Base-by-base conservation (phyloP, 2,888 invertebrate species). In the Eledone cirrhosa region DNA sequence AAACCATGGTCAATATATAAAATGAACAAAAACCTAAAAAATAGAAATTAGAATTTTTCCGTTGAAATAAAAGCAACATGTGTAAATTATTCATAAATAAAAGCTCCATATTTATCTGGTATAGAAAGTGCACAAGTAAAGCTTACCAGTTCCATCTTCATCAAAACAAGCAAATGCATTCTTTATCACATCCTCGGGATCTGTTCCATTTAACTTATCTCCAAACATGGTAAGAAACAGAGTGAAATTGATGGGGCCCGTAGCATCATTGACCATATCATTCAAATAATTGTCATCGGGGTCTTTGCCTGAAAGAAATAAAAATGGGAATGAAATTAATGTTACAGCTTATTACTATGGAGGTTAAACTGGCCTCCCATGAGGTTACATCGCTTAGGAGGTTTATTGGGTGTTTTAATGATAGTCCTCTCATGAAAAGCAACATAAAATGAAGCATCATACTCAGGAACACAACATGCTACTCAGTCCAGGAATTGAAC, bases 141-240 rank as follows among this genome's bases (percentile, higher is more conserved):
- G 69, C 78, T 79, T 81, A 90, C 98, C 98, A 84, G 92, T 94
- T 90, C 98, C 98, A 86, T 98, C 98, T 91, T 99, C 99, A 90
- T 99, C 99, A 91, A 99, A 99, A 91, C 99, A 99, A 77, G 97
- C 98, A 91, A 99, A 99, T 24, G 99, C 99, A 92, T 99, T 99
- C 90, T 98, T 97, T 85, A 99, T 99, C 22, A 99, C 98, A 92
- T 98, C 98, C 90, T 98, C 98, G 1, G 99, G 99, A 91, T 99
- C 99, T 0, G 99, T 99, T 63, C 99, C 99, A 91, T 99, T 99
- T 78, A 99, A 93, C 79, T 98, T 94, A 91, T 99, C 99, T 16
- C 99, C 99, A 90, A 99, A 99, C 85, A 99, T 93, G 0, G 99
- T 99, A 77, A 99, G 92, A 91, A 99, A 99, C 99, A 99, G 99